Evolutionary conservation across 1,140 invertebrate genomes (phyloP).

Genomic region (Lordiphosa clarofinis): DNA sequence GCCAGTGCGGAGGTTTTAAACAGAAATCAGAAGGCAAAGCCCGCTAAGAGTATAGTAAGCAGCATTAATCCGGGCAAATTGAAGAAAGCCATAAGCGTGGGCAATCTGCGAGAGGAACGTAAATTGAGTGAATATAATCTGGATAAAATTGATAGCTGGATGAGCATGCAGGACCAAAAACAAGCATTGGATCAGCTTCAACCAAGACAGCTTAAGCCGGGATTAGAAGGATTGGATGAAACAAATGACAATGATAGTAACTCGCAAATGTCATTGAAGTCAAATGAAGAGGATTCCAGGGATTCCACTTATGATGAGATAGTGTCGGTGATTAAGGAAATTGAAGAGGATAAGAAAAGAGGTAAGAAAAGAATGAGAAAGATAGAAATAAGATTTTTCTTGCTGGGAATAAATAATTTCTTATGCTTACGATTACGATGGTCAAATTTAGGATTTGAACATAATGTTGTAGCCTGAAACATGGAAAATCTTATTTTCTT

Average conservation of each 20-base stretch:
- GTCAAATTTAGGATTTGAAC: too few species aligned
- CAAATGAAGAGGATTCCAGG: conserved; percentile 65
- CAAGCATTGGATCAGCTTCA: conserved; percentile 41
- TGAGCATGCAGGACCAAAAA: conserved; percentile 70
- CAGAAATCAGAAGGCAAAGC: conserved; percentile 22
- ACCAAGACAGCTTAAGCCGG: conserved; percentile 50
- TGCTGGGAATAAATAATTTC: too few species aligned
- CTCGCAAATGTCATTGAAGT: conserved; percentile 60
- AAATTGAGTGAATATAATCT: conserved; percentile 77
- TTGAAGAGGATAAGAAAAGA: conserved; percentile 76
- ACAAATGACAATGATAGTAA: conserved; percentile 43
- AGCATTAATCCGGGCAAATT: conserved; percentile 29
- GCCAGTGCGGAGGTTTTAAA: conserved; percentile 35
- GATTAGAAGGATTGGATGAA: conserved; percentile 42
- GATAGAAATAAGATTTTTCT: too few species aligned
- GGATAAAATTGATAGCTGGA: conserved; percentile 79
- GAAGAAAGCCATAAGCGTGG: conserved; percentile 63
- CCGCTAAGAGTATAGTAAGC: conserved; percentile 6
- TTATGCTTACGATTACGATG: too few species aligned
- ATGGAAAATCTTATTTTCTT: too few species aligned
- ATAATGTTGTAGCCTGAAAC: too few species aligned
- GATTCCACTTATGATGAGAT: conserved; percentile 78
- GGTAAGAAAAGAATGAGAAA: conserved; percentile 25
- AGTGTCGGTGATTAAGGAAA: conserved; percentile 78
- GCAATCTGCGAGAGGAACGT: conserved; percentile 63